phyloP scores from a whole-genome alignment of 64 coral and sea anemone genomes.

The Montipora capricornis region DNA sequence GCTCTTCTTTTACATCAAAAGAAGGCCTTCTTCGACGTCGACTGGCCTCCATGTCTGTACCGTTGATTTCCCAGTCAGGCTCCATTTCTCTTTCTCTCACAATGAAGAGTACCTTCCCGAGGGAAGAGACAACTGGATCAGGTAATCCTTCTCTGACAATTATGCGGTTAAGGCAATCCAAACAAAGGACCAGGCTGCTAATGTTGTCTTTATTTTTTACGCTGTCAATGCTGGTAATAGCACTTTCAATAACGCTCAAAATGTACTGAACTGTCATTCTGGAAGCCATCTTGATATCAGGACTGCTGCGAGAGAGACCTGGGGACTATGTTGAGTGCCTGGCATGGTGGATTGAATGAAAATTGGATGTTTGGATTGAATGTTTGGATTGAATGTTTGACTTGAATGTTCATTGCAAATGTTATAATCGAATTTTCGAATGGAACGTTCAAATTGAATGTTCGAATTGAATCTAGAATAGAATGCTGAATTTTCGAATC shows the following conservation, averaged over 20 bases:
- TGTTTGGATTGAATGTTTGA: neutral
- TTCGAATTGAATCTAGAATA: no score
- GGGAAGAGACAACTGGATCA: no score
- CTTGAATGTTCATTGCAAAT: neutral
- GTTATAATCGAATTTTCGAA: no score
- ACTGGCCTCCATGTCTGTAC: neutral
- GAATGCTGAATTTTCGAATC: no score
- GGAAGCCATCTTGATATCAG: neutral
- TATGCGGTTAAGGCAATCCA: no score
- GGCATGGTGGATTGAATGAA: neutral
- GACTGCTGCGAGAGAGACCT: neutral
- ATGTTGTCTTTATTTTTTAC: slow-evolving; percentile 6
- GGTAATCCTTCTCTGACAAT: no score
- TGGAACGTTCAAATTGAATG: no score
- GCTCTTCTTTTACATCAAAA: slow-evolving; percentile 47
- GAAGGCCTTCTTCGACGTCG: slow-evolving; percentile 48
- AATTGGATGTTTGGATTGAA: neutral
- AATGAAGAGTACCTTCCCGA: neutral
- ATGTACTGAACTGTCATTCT: slow-evolving; percentile 10
- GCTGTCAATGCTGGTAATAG: neutral
- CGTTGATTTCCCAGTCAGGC: neutral
- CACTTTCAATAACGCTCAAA: slow-evolving; percentile 27
- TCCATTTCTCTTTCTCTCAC: slow-evolving; percentile 4
- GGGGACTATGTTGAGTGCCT: neutral
- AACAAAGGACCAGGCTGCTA: neutral